Conservation (phyloP, 2,888 invertebrate genomes). For the Drosophila planitibia region DNA sequence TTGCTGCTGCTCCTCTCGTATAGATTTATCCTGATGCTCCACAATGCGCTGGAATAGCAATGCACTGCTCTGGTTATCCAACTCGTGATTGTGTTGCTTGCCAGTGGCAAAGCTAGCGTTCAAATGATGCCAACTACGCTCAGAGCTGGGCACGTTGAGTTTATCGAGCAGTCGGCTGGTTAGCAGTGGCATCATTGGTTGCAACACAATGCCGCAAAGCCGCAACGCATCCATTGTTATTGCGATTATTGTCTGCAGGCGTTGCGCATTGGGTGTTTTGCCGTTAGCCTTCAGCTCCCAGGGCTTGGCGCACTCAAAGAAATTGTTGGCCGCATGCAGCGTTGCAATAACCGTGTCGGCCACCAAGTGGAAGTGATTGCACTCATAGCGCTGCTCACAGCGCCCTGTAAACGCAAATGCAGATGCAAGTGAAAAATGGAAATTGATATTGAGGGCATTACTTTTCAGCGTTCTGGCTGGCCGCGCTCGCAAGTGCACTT, state of each 20-base stretch:
- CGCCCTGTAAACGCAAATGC: slow-evolving; percentile 85
- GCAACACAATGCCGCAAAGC: slow-evolving; percentile 91
- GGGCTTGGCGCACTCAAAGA: slow-evolving; percentile 94
- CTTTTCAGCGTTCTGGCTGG: slow-evolving; percentile 53
- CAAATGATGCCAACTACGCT: slow-evolving; percentile 86
- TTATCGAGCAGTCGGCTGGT: slow-evolving; percentile 90
- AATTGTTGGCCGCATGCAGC: slow-evolving; percentile 92
- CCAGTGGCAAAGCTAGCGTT: slow-evolving; percentile 71
- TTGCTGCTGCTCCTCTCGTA: slow-evolving; percentile 23
- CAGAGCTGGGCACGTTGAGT: slow-evolving; percentile 86
- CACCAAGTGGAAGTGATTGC: slow-evolving; percentile 93
- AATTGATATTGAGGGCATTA: slow-evolving; percentile 51
- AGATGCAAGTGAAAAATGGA: slow-evolving; percentile 12
- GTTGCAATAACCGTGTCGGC: slow-evolving; percentile 91
- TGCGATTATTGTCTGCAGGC: slow-evolving; percentile 91
- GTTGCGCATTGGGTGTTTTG: slow-evolving; percentile 84
- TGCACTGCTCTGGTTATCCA: slow-evolving; percentile 69
- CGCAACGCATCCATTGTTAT: slow-evolving; percentile 94
- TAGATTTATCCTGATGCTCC: slow-evolving; percentile 47
- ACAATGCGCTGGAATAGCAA: slow-evolving; percentile 83
- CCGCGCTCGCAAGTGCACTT: slow-evolving; percentile 70
- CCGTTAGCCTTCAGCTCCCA: slow-evolving; percentile 91
- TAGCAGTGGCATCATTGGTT: slow-evolving; percentile 94
- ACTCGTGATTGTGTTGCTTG: slow-evolving; percentile 29
- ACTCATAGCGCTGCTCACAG: slow-evolving; percentile 89